Percentiles rank a stretch among this genome's conserved stretches.
Evolutionary conservation across 2,113 vertebrate species (phyloP).

Genomic region (Tenrec ecaudatus): DNA sequence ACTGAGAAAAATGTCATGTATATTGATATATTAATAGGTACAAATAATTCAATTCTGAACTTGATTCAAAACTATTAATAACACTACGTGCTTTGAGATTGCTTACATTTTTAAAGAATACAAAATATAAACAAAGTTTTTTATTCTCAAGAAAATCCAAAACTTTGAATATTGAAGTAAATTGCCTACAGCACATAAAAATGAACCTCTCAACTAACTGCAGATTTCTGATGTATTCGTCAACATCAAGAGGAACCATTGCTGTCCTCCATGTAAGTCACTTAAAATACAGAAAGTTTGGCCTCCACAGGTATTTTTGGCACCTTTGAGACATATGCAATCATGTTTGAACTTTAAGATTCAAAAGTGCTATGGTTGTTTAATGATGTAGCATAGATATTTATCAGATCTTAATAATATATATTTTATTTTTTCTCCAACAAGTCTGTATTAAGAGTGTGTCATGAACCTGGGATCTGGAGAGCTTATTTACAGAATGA

Average conservation of each 20-base stretch:
- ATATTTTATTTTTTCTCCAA: slow-evolving; percentile 61
- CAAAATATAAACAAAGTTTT: neutral
- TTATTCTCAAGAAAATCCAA: neutral
- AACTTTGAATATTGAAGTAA: slow-evolving; percentile 43
- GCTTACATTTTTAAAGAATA: neutral
- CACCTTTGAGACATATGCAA: slow-evolving; percentile 32
- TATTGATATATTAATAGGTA: neutral
- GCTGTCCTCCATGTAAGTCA: neutral
- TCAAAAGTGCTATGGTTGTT: slow-evolving; percentile 72
- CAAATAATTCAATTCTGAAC: neutral
- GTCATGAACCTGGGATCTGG: neutral
- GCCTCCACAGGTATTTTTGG: slow-evolving; percentile 41
- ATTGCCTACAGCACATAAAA: slow-evolving; percentile 43
- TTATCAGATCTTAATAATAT: slow-evolving; percentile 74
- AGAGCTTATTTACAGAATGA: slow-evolving; percentile 57
- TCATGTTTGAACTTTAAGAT: slow-evolving; percentile 52
- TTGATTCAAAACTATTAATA: neutral
- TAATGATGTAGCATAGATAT: slow-evolving; percentile 71
- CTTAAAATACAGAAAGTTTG: neutral
- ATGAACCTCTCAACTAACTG: slow-evolving; percentile 44
- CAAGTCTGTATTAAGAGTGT: slow-evolving; percentile 56
- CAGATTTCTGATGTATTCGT: neutral
- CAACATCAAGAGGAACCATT: neutral
- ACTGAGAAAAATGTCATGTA: neutral
- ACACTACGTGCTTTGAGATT: neutral